Evolutionary conservation across 2,797 vertebrate species (phyloP).

Genomic region (Parauchenoglanis punctatus): DNA sequence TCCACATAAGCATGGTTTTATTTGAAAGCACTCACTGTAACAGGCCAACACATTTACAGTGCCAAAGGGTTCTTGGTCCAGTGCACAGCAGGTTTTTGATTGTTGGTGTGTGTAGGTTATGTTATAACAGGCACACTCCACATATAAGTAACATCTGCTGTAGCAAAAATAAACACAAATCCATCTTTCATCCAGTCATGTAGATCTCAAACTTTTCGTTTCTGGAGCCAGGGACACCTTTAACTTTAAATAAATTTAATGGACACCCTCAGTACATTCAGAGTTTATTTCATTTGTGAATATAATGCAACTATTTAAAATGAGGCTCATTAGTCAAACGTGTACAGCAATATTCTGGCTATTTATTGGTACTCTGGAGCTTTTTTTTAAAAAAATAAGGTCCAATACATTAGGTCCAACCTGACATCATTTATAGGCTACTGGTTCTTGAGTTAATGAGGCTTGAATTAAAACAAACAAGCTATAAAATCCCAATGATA

Average conservation of each 20-base stretch:
- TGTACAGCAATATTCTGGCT: not conserved
- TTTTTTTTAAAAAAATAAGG: not conserved
- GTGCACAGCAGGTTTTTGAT: constrained; percentile 30
- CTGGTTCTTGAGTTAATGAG: not conserved
- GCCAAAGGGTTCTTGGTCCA: constrained; percentile 40
- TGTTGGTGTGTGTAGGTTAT: constrained; percentile 19
- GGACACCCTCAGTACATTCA: not conserved
- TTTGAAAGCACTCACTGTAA: constrained; percentile 49
- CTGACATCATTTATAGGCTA: not conserved
- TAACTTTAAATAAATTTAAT: no score
- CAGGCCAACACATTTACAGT: constrained; percentile 42
- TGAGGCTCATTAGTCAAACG: not conserved
- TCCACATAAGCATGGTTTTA: constrained; percentile 55
- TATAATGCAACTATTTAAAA: not conserved
- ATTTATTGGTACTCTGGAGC: not conserved
- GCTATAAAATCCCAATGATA: not conserved
- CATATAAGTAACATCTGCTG: constrained; percentile 32
- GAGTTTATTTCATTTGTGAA: not conserved
- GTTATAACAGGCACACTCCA: constrained; percentile 17
- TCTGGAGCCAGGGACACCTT: not conserved
- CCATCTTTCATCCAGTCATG: not conserved
- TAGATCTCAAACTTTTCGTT: not conserved
- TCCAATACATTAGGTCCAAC: not conserved
- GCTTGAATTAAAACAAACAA: not conserved
- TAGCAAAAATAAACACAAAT: not conserved